phyloP scores from a whole-genome alignment of 2,797 vertebrate species.

The Loriculus beryllinus region DNA sequence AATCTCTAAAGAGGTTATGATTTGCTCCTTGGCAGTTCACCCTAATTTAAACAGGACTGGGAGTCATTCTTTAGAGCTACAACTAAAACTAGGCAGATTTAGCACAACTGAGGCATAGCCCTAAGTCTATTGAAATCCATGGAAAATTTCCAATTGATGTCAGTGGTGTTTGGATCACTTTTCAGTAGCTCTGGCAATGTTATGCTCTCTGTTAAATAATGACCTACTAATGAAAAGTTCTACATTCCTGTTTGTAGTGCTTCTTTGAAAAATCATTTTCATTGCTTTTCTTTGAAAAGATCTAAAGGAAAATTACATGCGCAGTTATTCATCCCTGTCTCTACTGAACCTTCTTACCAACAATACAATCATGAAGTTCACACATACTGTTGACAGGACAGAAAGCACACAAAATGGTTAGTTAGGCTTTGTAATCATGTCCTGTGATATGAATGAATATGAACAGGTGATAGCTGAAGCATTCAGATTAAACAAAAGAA shows the following conservation, averaged over 20 bases:
- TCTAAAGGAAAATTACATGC: background rate
- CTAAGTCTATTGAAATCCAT: background rate
- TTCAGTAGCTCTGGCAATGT: background rate
- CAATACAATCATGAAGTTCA: background rate
- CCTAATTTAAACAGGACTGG: background rate
- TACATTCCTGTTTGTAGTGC: background rate
- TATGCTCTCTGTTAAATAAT: background rate
- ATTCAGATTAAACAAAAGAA: background rate
- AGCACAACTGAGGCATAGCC: background rate
- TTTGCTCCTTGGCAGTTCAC: background rate
- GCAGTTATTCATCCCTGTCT: background rate
- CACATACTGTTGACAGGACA: background rate
- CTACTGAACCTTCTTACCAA: background rate
- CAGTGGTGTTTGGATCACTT: background rate
- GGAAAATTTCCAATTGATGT: background rate
- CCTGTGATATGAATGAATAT: background rate
- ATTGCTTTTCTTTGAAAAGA: background rate
- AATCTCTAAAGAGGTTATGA: background rate
- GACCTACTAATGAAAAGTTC: background rate
- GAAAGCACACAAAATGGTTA: background rate
- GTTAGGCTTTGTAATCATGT: fast-evolving
- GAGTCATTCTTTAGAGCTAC: background rate
- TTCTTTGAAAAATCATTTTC: background rate
- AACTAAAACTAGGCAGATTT: background rate
- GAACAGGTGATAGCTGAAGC: background rate